phyloP scores from a whole-genome alignment of 2,888 invertebrate species.

The Volucella bombylans region DNA sequence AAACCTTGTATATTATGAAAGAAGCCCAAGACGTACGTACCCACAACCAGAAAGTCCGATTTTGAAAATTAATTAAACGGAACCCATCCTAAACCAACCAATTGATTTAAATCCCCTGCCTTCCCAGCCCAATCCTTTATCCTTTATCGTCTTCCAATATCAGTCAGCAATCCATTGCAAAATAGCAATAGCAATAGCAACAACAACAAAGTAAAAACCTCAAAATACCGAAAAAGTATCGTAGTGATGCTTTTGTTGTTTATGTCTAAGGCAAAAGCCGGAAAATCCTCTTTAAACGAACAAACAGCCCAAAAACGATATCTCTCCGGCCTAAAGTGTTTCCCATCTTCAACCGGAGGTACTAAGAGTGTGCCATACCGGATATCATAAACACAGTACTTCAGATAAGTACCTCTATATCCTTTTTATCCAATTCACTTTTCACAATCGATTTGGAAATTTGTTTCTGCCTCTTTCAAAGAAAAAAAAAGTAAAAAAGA shows the following conservation, averaged over 20 bases:
- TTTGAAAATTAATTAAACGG: constrained; percentile 13
- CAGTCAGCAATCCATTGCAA: constrained; percentile 44
- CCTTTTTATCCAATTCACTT: constrained; percentile 29
- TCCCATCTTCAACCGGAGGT: constrained; percentile 1
- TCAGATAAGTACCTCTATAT: constrained; percentile 49
- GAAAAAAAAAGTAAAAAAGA: constrained; percentile 7
- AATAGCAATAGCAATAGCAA: neutral
- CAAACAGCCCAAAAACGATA: constrained; percentile 33
- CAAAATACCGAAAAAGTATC: constrained; percentile 20
- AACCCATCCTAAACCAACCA: constrained; percentile 1
- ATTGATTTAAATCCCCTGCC: constrained; percentile 24
- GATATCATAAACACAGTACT: constrained; percentile 66
- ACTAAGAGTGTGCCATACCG: constrained; percentile 6
- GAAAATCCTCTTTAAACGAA: constrained; percentile 44
- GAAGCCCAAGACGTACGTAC: too few species aligned
- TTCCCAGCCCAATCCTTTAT: neutral
- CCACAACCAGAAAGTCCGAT: too few species aligned
- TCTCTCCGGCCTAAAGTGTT: neutral
- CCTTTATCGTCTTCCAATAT: constrained; percentile 2
- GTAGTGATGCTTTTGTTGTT: constrained; percentile 44
- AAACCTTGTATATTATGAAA: too few species aligned
- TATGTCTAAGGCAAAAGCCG: constrained; percentile 31
- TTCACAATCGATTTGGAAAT: constrained; percentile 55
- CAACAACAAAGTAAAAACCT: neutral
- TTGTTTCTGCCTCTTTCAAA: neutral